Percentiles rank a stretch among this genome's conserved stretches.
phyloP scores from a whole-genome alignment of 1,140 invertebrate species.

The Atta colombica region DNA sequence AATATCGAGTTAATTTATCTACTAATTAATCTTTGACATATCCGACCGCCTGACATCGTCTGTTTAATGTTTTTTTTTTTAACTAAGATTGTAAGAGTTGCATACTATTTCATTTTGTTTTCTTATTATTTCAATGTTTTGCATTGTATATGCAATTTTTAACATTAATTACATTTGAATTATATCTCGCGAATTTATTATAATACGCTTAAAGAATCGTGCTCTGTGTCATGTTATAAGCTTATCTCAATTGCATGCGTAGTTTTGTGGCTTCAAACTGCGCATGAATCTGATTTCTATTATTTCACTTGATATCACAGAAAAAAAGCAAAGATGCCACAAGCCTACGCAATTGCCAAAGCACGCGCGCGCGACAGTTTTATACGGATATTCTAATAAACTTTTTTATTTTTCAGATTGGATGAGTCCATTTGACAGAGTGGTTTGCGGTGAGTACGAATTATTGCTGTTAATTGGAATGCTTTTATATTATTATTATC shows the following conservation, averaged over 20 bases:
- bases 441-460: conserved; percentile 95
- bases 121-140: not conserved
- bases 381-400: conserved; percentile 1
- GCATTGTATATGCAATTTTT: not conserved
- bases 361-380: not conserved
- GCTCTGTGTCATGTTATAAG: not conserved
- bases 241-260: conserved; percentile 61
- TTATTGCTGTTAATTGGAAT: not conserved
- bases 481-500: conserved; percentile 3
- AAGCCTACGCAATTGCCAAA: not conserved
- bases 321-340: not conserved
- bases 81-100: not conserved
- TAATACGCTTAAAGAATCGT: not conserved
- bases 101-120: not conserved
- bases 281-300: not conserved
- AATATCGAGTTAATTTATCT: not conserved
- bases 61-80: not conserved
- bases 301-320: not conserved
- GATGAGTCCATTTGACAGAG: conserved; percentile 96
- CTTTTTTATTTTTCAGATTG: conserved; percentile 91
- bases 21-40: not conserved
- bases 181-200: not conserved
- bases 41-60: not conserved
- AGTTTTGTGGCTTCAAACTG: conserved; percentile 49
- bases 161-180: conserved; percentile 11